Conservation (phyloP, 2,888 invertebrate genomes). For the Nebria salina region DNA sequence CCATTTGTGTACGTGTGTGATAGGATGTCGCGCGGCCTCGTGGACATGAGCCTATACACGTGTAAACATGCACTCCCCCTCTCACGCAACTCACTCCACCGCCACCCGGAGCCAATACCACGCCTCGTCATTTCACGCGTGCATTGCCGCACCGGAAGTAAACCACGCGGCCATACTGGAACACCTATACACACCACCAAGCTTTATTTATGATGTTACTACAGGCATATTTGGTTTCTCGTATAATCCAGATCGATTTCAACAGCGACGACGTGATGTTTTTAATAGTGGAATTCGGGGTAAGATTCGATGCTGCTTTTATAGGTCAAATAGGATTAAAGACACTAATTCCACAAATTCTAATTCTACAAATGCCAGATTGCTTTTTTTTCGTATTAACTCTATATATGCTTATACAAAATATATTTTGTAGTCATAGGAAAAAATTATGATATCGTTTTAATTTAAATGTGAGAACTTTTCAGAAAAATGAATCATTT, state of each 20-base stretch:
- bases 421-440: too few relatives aligned
- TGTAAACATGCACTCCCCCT: slow-evolving; percentile 44
- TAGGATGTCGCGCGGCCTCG: slow-evolving; percentile 26
- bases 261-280: neutral
- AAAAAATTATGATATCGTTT: too few relatives aligned
- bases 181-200: slow-evolving; percentile 15
- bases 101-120: neutral
- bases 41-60: slow-evolving; percentile 40
- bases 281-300: neutral
- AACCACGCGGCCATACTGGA: slow-evolving; percentile 39
- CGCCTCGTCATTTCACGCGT: slow-evolving; percentile 14
- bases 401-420: too few relatives aligned
- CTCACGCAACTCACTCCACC: slow-evolving; percentile 14
- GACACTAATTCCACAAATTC: neutral
- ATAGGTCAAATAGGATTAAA: neutral
- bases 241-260: neutral
- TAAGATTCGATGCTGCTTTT: neutral
- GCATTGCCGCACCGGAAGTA: slow-evolving; percentile 37
- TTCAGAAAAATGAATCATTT: too few relatives aligned
- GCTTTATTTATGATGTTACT: neutral
- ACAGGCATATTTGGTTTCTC: neutral
- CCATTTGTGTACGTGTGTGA: slow-evolving; percentile 4
- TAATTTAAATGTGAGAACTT: too few relatives aligned
- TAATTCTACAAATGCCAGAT: too few relatives aligned
- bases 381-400: too few relatives aligned